phyloP scores from a whole-genome alignment of 2,113 vertebrate genomes.

The Cochlearius cochlearius region DNA sequence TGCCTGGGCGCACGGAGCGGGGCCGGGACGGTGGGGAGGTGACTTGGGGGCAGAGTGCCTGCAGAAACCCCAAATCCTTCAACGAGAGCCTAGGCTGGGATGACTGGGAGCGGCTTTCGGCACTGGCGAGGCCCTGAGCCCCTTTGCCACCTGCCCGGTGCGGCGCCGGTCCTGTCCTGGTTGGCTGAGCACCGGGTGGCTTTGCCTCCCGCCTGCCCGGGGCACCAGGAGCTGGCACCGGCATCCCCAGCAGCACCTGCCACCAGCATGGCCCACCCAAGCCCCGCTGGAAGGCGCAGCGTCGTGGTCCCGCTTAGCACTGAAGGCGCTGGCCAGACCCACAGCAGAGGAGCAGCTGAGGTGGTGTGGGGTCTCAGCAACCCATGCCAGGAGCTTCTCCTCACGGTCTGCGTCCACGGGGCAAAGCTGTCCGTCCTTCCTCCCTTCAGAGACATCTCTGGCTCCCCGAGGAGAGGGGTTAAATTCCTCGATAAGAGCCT shows the following conservation, averaged over 20 bases:
- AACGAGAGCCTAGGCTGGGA: neutral
- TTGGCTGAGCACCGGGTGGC: neutral
- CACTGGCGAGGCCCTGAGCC: neutral
- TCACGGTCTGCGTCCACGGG: accelerated
- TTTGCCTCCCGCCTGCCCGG: neutral
- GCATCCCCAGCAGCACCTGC: neutral
- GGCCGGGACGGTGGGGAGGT: neutral
- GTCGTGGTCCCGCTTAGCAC: neutral
- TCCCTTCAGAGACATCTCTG: neutral
- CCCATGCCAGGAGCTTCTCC: neutral
- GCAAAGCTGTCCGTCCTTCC: neutral
- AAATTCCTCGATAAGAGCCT: slow-evolving; percentile 28
- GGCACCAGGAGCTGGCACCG: neutral
- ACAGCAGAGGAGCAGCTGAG: accelerated
- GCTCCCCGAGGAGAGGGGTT: neutral
- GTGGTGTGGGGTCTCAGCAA: neutral
- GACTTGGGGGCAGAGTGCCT: neutral
- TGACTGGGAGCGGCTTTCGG: neutral
- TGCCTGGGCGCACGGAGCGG: too few species aligned
- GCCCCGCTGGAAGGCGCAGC: neutral
- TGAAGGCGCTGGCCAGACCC: accelerated
- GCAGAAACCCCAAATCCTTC: neutral
- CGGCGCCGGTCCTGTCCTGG: neutral
- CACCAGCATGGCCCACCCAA: accelerated
- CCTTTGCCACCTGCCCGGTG: neutral